Evolutionary conservation across 2,797 vertebrate genomes (phyloP), one percentile per base, ranked within the genome.

Genomic region (Thaleichthys pacificus): DNA sequence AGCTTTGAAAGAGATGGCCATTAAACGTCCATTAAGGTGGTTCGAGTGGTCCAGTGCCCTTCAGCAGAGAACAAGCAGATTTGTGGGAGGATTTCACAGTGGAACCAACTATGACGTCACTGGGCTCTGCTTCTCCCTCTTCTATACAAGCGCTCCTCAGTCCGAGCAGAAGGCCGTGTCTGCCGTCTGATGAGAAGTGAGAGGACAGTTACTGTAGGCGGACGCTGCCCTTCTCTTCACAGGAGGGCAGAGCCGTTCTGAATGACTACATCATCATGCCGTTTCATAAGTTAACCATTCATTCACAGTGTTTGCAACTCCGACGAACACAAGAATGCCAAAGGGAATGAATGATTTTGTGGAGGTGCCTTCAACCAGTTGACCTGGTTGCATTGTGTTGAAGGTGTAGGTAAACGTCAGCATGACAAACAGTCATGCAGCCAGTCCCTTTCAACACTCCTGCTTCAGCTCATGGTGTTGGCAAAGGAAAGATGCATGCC

Each of bases 381-480:
- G 82, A 85, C 75, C 85, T 3, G 28, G 56, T 77, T 84, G 69
- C 78, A 77, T 22, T 1, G 65, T 19, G 65, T 28, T 26, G 19
- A 5, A 68, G 24, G n/a, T 15, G 22, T 66, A 66, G 4, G 42
- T 72, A 79, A 77, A 74, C 32, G 67, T 54, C 3, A 7, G 69
- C 63, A 69, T 68, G 71, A 63, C 72, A 83, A 73, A 83, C 74
- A 49, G 62, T 68, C 69, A 49, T 57, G 74, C 22, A 17, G 19
- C 15, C 51, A 56, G 1, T 63, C 72, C 74, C 78, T 80, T 80
- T 82, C 69, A 70, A 47, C 66, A 67, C 67, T 77, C 78, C 68
- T 71, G 71, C 66, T 68, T 81, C 77, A 62, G 75, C 71, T 80
- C 51, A 68, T 60, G 63, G 61, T 69, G 77, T 75, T 83, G 77